Evolutionary conservation across 2,888 invertebrate genomes (phyloP), one percentile per base, ranked within the genome.

Genomic region (Caenorhabditis sinica): DNA sequence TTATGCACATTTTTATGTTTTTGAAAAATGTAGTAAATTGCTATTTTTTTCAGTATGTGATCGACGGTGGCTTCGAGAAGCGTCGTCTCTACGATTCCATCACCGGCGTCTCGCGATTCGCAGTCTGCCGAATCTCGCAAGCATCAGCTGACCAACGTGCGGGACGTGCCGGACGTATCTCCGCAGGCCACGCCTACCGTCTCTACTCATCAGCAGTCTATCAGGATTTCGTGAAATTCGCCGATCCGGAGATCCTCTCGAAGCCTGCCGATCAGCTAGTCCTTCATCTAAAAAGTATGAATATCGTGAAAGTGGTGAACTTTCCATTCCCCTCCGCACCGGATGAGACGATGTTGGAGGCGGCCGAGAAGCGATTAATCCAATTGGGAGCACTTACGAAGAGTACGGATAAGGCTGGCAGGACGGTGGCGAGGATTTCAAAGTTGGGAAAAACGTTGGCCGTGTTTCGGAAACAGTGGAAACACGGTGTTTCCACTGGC

Each of bases 321-420:
- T 99, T 99, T 92, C 98, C 99, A 0, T 99, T 97, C 92, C 98
- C 98, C 0, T 96, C 97, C 0, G 95, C 97, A 0, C 98, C 98
- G 0, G 96, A 96, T 89, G 93, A 94, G 5, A 93, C 95, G 86
- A 96, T 97, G 91, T 93, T 98, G 25, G 95, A 95, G 86, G 94
- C 95, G 0, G 96, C 96, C 0, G 96, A 96, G 75, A 83, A 89
- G 68, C 86, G 94, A 60, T 90, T 94, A 74, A 83, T 93, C 9
- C 94, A 95, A 5, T 94, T 98, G n/a, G 97, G 97, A 0, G 96
- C 97, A 17, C 93, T 98, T 71, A 95, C 95, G 33, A 74, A 68
- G 56, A 84, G 63, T 15, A 85, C 83, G 1, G 71, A 43, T 28
- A 86, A n/a, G 8, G 11, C 82, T 28, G 84, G 77, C 30, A 85